phyloP scores from a whole-genome alignment of 2,113 vertebrate genomes.

The Macheiramphus alcinus region DNA sequence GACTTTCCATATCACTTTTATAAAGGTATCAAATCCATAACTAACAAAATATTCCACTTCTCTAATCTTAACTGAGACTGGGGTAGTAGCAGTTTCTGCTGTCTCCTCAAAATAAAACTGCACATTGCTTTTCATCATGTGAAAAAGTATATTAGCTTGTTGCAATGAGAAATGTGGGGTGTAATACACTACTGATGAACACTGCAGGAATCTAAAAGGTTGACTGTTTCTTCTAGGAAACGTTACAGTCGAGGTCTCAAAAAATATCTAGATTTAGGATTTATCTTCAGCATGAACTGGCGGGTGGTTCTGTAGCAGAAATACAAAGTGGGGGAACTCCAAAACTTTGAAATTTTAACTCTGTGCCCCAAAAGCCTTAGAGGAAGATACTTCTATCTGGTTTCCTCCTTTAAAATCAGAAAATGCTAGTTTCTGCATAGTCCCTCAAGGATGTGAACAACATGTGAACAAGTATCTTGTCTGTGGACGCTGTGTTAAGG shows the following conservation, averaged over 20 bases:
- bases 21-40: neutral
- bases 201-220: neutral
- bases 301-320: neutral
- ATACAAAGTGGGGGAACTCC: neutral
- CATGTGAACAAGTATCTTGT: rapidly evolving
- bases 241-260: neutral
- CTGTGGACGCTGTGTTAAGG: neutral
- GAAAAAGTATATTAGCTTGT: rapidly evolving
- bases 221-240: no score
- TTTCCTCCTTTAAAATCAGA: neutral
- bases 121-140: rapidly evolving
- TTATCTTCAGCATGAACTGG: neutral
- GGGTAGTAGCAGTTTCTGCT: neutral
- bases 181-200: neutral
- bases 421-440: rapidly evolving
- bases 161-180: neutral
- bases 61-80: neutral
- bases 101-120: neutral
- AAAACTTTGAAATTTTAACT: neutral
- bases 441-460: neutral
- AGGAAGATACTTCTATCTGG: neutral
- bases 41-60: neutral
- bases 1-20: rapidly evolving
- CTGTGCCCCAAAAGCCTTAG: neutral
- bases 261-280: rapidly evolving